A percentile compares a stretch with the other conserved stretches of the same genome.
Evolutionary conservation across 2,888 invertebrate genomes (phyloP).

Genomic region (Ophonus ardosiacus): DNA sequence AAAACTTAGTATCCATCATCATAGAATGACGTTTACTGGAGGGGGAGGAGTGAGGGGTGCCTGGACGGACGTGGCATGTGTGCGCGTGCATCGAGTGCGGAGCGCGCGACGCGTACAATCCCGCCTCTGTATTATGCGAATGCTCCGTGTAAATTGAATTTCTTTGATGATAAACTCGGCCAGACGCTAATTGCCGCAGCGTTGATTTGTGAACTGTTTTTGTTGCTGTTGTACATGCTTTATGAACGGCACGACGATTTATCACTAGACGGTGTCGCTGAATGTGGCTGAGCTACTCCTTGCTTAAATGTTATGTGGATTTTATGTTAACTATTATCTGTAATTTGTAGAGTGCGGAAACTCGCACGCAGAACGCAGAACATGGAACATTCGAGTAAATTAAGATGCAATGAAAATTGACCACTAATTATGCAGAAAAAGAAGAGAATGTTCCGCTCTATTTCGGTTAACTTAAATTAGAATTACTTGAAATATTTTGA

Average conservation of each 20-base stretch:
- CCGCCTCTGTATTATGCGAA: conserved; percentile 72
- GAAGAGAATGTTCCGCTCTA: no score
- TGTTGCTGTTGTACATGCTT: conserved; percentile 65
- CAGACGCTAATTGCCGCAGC: conserved; percentile 71
- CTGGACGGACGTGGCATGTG: conserved; percentile 39
- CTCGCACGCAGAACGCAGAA: no score
- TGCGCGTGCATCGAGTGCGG: conserved; percentile 4
- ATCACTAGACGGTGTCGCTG: conserved; percentile 42
- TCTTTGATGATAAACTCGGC: conserved; percentile 73
- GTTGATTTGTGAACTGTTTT: conserved; percentile 74
- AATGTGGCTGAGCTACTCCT: neutral
- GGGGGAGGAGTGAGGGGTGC: neutral
- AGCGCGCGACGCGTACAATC: conserved; percentile 34
- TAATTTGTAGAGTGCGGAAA: conserved; percentile 3
- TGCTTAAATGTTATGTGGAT: neutral
- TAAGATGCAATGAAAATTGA: neutral
- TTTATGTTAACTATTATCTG: conserved; percentile 34
- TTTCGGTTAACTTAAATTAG: no score
- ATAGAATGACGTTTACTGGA: neutral
- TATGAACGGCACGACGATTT: conserved; percentile 55
- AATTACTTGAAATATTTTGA: no score
- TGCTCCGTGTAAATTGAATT: conserved; percentile 75
- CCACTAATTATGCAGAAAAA: neutral
- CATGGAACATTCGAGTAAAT: neutral
- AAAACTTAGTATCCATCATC: neutral